phyloP scores from a whole-genome alignment of 2,113 vertebrate genomes.

The Mus musculus region DNA sequence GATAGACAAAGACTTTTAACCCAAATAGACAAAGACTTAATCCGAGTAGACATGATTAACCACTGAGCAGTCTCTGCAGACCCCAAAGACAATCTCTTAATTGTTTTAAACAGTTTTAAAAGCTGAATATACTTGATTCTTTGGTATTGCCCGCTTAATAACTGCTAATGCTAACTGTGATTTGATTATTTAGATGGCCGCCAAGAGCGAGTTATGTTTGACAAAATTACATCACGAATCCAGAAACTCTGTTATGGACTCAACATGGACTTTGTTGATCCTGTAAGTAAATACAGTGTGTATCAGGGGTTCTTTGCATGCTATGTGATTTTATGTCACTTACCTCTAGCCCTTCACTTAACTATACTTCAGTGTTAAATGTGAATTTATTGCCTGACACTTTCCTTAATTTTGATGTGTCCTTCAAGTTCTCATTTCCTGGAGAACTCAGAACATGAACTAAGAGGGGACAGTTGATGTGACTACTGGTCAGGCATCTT shows the following conservation, averaged over 20 bases:
- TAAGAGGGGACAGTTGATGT: constrained; percentile 1
- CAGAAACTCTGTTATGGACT: constrained; percentile 99
- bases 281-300: constrained; percentile 88
- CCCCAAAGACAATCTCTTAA: neutral
- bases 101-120: neutral
- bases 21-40: neutral
- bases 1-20: no score
- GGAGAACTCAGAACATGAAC: constrained; percentile 15
- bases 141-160: constrained; percentile 9
- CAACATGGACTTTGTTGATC: constrained; percentile 96
- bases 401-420: constrained; percentile 49
- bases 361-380: constrained; percentile 48
- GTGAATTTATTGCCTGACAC: constrained; percentile 43
- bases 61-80: neutral
- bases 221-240: constrained; percentile 98
- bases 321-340: neutral
- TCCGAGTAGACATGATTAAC: neutral
- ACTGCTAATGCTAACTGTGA: constrained; percentile 46
- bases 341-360: neutral
- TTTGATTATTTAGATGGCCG: constrained; percentile 91
- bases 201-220: constrained; percentile 96
- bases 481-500: constrained; percentile 1
- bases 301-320: neutral
- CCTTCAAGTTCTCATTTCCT: constrained; percentile 30
- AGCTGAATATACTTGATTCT: constrained; percentile 57